Evolutionary conservation across 2,797 vertebrate genomes (phyloP).

Genomic region (Gastrophryne carolinensis): DNA sequence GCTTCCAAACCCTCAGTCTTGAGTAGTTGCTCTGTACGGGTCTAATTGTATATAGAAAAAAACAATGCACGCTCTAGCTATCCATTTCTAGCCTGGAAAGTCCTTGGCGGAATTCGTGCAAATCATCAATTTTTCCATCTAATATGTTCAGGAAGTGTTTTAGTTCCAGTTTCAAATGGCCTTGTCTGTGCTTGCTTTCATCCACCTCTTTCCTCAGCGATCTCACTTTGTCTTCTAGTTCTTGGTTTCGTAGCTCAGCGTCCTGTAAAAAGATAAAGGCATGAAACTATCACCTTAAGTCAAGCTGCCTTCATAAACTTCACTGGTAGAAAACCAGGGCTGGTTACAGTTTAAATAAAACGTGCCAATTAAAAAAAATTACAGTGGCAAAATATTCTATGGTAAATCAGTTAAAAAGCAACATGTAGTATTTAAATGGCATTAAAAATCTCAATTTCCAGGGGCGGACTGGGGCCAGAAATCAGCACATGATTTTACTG

Average conservation of each 20-base stretch:
- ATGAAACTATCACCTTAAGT: background rate
- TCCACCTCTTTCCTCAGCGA: conserved; percentile 80
- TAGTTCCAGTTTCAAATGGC: conserved; percentile 87
- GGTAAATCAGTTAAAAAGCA: too few relatives aligned
- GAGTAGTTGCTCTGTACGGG: conserved; percentile 42
- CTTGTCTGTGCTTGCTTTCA: conserved; percentile 85
- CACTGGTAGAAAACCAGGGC: too few relatives aligned
- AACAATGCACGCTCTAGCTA: conserved; percentile 68
- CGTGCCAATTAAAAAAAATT: too few relatives aligned
- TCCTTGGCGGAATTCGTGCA: conserved; percentile 91
- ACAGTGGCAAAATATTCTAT: too few relatives aligned
- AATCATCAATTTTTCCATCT: conserved; percentile 93
- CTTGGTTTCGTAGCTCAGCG: conserved; percentile 84
- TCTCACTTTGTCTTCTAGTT: conserved; percentile 80
- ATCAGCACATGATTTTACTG: too few relatives aligned
- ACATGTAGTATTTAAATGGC: too few relatives aligned
- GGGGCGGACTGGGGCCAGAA: too few relatives aligned
- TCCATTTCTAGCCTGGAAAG: conserved; percentile 88
- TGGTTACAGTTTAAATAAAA: too few relatives aligned
- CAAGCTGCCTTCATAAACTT: too few relatives aligned
- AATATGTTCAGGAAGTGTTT: conserved; percentile 92
- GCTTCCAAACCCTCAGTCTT: conserved; percentile 24
- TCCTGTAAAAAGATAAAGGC: conserved; percentile 67
- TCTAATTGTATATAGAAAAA: conserved; percentile 6
- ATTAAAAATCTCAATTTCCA: too few relatives aligned